phyloP scores from a whole-genome alignment of 2,113 vertebrate genomes.

The Anolis carolinensis region DNA sequence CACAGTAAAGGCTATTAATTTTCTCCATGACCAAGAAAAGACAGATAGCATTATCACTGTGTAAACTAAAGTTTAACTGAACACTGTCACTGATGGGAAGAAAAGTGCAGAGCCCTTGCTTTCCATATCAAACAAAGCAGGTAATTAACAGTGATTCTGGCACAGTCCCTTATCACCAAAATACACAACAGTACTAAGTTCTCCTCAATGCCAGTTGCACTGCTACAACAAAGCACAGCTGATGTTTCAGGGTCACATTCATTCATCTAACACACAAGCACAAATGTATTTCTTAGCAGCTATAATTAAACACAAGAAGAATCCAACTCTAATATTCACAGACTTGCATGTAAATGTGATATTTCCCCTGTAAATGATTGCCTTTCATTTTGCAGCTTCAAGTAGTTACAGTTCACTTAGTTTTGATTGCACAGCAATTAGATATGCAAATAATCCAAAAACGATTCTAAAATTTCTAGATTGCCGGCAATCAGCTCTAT shows the following conservation, averaged over 20 bases:
- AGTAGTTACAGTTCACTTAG: slow-evolving; percentile 80
- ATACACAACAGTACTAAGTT: slow-evolving; percentile 74
- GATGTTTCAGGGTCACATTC: slow-evolving; percentile 80
- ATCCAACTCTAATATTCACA: slow-evolving; percentile 75
- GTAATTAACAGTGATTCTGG: slow-evolving; percentile 79
- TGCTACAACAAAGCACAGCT: slow-evolving; percentile 69
- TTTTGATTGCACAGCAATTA: slow-evolving; percentile 85
- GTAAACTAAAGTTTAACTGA: slow-evolving; percentile 73
- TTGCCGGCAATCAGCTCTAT: slow-evolving; percentile 79
- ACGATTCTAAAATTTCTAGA: slow-evolving; percentile 71
- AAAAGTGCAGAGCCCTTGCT: slow-evolving; percentile 66
- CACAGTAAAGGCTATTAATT: slow-evolving; percentile 51
- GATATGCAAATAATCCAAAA: slow-evolving; percentile 80
- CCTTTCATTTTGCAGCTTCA: slow-evolving; percentile 78
- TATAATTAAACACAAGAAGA: slow-evolving; percentile 80
- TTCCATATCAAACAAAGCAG: slow-evolving; percentile 79
- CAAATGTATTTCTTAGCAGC: slow-evolving; percentile 77
- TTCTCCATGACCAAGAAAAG: slow-evolving; percentile 58
- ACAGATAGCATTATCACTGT: slow-evolving; percentile 58
- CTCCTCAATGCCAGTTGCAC: slow-evolving; percentile 68
- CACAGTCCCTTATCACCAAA: slow-evolving; percentile 77
- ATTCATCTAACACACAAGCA: slow-evolving; percentile 71
- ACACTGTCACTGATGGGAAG: slow-evolving; percentile 68
- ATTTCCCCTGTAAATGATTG: slow-evolving; percentile 75
- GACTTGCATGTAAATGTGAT: slow-evolving; percentile 57